Percentiles rank a stretch among this genome's conserved stretches.
Evolutionary conservation across 2,797 vertebrate genomes (phyloP).

Genomic region (Lithobates pipiens): DNA sequence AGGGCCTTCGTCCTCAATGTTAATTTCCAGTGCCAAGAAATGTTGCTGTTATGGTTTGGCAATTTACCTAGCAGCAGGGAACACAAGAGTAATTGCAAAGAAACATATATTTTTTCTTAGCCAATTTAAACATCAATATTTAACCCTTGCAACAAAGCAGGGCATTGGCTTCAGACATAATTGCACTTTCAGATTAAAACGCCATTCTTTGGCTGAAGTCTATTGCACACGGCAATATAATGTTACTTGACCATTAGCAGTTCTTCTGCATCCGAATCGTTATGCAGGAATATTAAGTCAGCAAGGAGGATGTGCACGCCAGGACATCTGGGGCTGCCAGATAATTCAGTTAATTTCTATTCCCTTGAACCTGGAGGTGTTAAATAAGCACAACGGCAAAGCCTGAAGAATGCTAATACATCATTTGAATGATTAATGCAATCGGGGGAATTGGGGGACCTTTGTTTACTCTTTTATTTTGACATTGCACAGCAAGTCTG

Average conservation of each 20-base stretch:
- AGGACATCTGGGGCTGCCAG: slow-evolving; percentile 93
- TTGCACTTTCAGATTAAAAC: background rate
- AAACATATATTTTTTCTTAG: slow-evolving; percentile 64
- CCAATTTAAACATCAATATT: slow-evolving; percentile 37
- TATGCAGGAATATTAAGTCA: slow-evolving; percentile 89
- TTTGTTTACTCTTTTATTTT: slow-evolving; percentile 93
- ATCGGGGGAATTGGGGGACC: slow-evolving; percentile 86
- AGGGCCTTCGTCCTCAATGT: slow-evolving; percentile 24
- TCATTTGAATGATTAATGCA: slow-evolving; percentile 95
- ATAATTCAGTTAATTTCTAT: slow-evolving; percentile 95
- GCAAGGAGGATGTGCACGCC: slow-evolving; percentile 79
- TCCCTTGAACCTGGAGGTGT: slow-evolving; percentile 95
- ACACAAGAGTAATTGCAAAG: slow-evolving; percentile 58
- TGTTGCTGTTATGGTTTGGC: slow-evolving; percentile 39
- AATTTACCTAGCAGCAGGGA: slow-evolving; percentile 34
- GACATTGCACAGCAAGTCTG: slow-evolving; percentile 82
- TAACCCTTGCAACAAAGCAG: slow-evolving; percentile 18
- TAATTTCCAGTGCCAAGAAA: slow-evolving; percentile 36
- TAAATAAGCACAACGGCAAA: slow-evolving; percentile 92
- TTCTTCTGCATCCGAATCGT: slow-evolving; percentile 84
- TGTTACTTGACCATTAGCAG: slow-evolving; percentile 89
- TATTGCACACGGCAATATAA: slow-evolving; percentile 76
- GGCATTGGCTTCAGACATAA: background rate
- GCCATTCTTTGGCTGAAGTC: background rate
- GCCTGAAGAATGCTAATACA: slow-evolving; percentile 93